Evolutionary conservation across 2,113 vertebrate genomes (phyloP), one percentile per base, ranked within the genome.

Genomic region (Panurus biarmicus): DNA sequence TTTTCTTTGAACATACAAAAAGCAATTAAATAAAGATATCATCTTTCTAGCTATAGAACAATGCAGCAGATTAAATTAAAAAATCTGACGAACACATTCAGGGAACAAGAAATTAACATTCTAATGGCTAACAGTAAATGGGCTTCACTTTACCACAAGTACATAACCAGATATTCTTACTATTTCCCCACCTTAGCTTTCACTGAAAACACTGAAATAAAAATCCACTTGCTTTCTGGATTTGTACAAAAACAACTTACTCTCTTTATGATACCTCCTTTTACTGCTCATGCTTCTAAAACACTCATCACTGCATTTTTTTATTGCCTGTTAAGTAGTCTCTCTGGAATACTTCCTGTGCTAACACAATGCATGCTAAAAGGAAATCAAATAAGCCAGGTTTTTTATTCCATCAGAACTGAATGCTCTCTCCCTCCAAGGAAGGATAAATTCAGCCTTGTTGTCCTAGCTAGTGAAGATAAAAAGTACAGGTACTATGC

Each of bases 311-410:
- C 35, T 73, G 33, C 36, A 29, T 38, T 85, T 62, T 64, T 82
- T 76, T 85, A 89, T 82, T 87, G 57, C 48, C 74, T 65, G 35
- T 82, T 91, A 94, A 94, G 70, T 45, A 89, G 66, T 82, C 90
- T 69, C 78, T 50, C 50, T 70, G 62, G 81, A 89, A 69, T 70
- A 91, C 50, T 66, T 94, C 35, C 84, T 61, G 21, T 22, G 38
- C 35, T 48, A 83, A 51, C 44, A 58, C 31, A 92, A 77, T 23
- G 81, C 17, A 67, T 7, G 28, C 73, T 89, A 81, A 78, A 86
- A 83, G 40, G 48, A 89, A 92, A 94, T 80, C 54, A 81, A 83
- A 76, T 80, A 82, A 92, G 12, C 18, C 64, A 73, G 26, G 6
- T 28, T 48, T 85, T 88, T 93, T 57, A 84, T 70, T 90, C 73